Evolutionary conservation across 2,888 invertebrate genomes (phyloP), one percentile per base, ranked within the genome.

Genomic region (Erebia epiphron): DNA sequence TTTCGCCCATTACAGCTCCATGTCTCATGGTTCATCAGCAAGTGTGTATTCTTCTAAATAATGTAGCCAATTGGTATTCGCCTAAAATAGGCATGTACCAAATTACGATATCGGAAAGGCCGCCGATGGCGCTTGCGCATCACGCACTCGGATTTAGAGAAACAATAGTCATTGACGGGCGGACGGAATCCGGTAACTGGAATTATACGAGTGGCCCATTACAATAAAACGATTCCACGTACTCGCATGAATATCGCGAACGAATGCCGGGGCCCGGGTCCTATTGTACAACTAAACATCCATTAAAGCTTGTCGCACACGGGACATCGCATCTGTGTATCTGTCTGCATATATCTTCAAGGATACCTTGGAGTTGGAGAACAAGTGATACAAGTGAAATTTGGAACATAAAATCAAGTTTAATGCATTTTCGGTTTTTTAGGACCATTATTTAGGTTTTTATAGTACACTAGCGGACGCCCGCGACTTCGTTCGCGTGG

Each of bases 211-310:
- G 18, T 18, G 75, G 78, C 73, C 85, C 83, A 88, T 89, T 88
- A 87, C 83, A 87, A 86, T 86, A 86, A 87, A 87, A 85, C 85
- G 84, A 84, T 90, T 89, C 89, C 82, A 78, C 81, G 88, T 89
- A 89, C 79, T 78, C 77, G 75, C 77, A 77, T 80, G 82, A 79
- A 78, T 77, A 75, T 75, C 75, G 74, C 75, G 74, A 76, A 78
- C 78, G 78, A 79, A 80, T 80, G 79, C 74, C 75, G 75, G 79
- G 76, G 75, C 77, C 78, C 46, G 46, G 46, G 9, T 11, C 2
- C 43, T 77, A 80, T 79, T 79, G 76, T 75, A 76, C 75, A 79
- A 78, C 78, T 72, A 76, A 74, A 78, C 77, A 71, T 69, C 70
- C 75, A 76, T 80, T 79, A 50, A 50, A 8, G 46, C 13, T 35